A percentile compares a stretch with the other conserved stretches of the same genome.
phyloP scores from a whole-genome alignment of 2,113 vertebrate genomes.

The Engraulis encrasicolus region DNA sequence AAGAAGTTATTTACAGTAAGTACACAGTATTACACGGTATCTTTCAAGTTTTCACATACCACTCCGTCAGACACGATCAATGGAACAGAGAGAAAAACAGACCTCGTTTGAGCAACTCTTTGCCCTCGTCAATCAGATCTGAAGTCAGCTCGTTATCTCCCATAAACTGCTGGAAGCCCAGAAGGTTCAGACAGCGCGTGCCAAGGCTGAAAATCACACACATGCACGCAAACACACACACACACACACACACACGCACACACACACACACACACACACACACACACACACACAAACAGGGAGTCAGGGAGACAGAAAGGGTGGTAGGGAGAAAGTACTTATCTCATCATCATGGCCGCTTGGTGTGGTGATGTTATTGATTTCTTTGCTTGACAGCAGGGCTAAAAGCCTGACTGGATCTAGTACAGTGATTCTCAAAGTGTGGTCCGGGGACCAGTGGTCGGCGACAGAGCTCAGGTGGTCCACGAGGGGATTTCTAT shows the following conservation, averaged over 20 bases:
- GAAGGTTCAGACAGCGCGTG: conserved; percentile 93
- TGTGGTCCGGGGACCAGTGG: too few relatives aligned
- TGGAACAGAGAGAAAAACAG: conserved; percentile 40
- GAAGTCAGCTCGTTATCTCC: conserved; percentile 97
- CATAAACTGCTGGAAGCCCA: conserved; percentile 98
- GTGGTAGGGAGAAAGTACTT: background rate
- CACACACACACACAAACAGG: background rate
- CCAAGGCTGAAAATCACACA: conserved; percentile 80
- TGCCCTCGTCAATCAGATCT: conserved; percentile 95
- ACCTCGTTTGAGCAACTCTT: conserved; percentile 93
- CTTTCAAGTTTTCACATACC: too few relatives aligned
- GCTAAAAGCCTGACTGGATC: background rate
- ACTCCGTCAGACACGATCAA: background rate
- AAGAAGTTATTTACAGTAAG: too few relatives aligned
- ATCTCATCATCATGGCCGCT: background rate
- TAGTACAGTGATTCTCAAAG: too few relatives aligned
- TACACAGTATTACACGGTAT: too few relatives aligned
- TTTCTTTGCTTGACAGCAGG: background rate
- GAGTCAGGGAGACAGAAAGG: too few relatives aligned
- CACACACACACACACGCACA: background rate
- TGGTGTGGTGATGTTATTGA: background rate
- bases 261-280: background rate
- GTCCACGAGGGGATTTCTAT: too few relatives aligned
- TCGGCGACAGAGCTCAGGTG: too few relatives aligned
- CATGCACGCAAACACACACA: background rate